Base-by-base conservation (phyloP, 2,113 vertebrate species). In the Siniperca chuatsi region DNA sequence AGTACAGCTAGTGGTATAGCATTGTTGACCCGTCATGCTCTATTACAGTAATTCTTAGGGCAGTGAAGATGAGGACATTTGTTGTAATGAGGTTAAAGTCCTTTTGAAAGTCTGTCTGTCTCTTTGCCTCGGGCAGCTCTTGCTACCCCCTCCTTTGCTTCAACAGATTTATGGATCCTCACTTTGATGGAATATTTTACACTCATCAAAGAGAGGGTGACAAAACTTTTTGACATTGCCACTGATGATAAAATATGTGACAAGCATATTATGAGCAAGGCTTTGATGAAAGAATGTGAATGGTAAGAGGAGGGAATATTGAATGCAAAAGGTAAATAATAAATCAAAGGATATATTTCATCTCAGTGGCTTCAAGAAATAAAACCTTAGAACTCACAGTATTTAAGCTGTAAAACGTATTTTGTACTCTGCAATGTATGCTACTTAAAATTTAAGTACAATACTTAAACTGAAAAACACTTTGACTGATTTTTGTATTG, bases 101-200 rank as follows among this genome's bases (percentile, higher is more conserved):
- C 7, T 58, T 80, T 62, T 68, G 20, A 46, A 77, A 52, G 48
- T 76, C 60, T 58, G 33, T 69, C 46, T 40, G 33, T 42, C 33
- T 76, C n/a, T 55, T 21, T 20, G 68, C 16, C 61, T 78, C 25
- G 4, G 58, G 57, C 68, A 60, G 58, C 65, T 58, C 29, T 33
- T 10, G 3, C 29, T 33, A 15, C 20, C 29, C 4, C 10, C 35
- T 48, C 67, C 48, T 23, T 65, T 58, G 25, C 60, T 42, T 16
- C 33, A 50, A 62, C 52, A 81, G 75, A 72, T 84, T 87, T 72
- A 78, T 71, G 50, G 42, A 65, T 82, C 35, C 7, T 65, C 66
- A 55, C 16, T 73, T 46, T 68, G 72, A 80, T 73, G 71, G 46
- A 70, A 79, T 66, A 81, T 75, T 76, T 65, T 18, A 60, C 42